Percentiles rank a stretch among this genome's conserved stretches.
These are phyloP conservation scores for Drosophila mayaguana DNA, from an alignment of 2,888 invertebrate genomes.

Conservation along the genomic window DNA sequence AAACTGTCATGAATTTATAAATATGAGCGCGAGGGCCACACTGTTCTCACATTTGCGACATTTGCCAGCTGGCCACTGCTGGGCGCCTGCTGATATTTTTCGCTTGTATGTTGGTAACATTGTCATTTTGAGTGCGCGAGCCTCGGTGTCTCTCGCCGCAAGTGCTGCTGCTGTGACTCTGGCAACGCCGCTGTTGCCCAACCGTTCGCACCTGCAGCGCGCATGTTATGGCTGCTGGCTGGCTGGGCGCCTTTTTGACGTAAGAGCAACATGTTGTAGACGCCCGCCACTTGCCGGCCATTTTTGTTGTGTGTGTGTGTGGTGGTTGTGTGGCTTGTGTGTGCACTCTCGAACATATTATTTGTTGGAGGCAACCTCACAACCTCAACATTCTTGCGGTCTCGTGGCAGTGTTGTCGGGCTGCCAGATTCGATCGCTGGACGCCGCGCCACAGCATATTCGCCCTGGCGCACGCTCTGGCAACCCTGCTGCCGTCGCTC, in stretches of 20 bases:
- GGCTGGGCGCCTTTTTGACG: not conserved
- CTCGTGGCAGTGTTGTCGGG: constrained; percentile 59
- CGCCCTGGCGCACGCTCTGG: constrained; percentile 46
- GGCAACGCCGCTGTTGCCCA: constrained; percentile 63
- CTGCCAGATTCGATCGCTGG: constrained; percentile 60
- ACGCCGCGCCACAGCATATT: constrained; percentile 39
- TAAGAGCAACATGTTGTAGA: constrained; percentile 3
- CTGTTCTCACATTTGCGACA: constrained; percentile 11
- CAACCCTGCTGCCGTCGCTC: constrained; percentile 61
- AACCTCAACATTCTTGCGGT: constrained; percentile 54
- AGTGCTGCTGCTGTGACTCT: constrained; percentile 58
- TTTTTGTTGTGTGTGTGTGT: too few species aligned
- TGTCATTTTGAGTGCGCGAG: constrained; percentile 52
- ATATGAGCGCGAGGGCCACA: constrained; percentile 46
- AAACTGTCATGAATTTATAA: constrained; percentile 76
- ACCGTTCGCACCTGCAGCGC: constrained; percentile 43
- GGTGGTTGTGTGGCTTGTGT: not conserved
- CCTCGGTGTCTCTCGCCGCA: constrained; percentile 32
- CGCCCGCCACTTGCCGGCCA: too few species aligned
- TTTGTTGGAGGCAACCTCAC: constrained; percentile 32
- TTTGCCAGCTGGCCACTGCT: constrained; percentile 32
- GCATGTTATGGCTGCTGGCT: constrained; percentile 44
- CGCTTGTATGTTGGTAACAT: constrained; percentile 83
- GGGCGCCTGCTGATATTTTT: constrained; percentile 69
- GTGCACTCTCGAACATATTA: constrained; percentile 23